Evolutionary conservation across 2,797 vertebrate genomes (phyloP), one percentile per base, ranked within the genome.

Genomic region (Acanthurus tractus): DNA sequence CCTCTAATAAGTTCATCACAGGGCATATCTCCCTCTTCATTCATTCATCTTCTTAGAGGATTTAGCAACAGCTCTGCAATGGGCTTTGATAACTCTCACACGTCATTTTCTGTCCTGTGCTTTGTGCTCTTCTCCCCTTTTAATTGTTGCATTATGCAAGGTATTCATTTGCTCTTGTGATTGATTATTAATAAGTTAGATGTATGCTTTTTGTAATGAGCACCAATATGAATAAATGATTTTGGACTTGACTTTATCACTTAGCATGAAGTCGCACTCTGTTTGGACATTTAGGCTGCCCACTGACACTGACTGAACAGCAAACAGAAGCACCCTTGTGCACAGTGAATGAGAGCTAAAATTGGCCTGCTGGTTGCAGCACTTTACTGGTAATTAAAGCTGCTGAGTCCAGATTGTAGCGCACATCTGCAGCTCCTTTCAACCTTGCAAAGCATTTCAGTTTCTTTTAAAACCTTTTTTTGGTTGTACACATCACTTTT

Each of bases 261-360:
- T 56, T 23, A 1, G 11, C 25, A 38, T 40, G 1, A 0, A 11
- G 45, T 69, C 58, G 46, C 1, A 29, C 12, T 20, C 15, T 38
- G 46, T 55, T 4, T 59, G 48, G 54, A 61, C 49, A 55, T 55
- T 55, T 23, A 55, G 20, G 46, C 64, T 7, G 70, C 59, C 8
- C 15, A 12, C 11, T 40, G 38, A 9, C 12, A 9, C 38, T 40
- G 3, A 40, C 2, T 40, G 38, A 40, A 40, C 38, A 40, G 38
- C 11, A 40, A 40, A 12, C 38, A 9, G 8, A 9, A 12, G 38
- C 38, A 5, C 29, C 23, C 6, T 36, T 59, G 13, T 34, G 23
- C 5, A 20, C 29, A 53, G 38, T 14, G 58, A 40, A 7, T 18
- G 34, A 12, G 14, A 63, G 38, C 40, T 36, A 6, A 25, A 36